Base-by-base conservation (phyloP, 1,140 invertebrate species). In the Lethocerus indicus region DNA sequence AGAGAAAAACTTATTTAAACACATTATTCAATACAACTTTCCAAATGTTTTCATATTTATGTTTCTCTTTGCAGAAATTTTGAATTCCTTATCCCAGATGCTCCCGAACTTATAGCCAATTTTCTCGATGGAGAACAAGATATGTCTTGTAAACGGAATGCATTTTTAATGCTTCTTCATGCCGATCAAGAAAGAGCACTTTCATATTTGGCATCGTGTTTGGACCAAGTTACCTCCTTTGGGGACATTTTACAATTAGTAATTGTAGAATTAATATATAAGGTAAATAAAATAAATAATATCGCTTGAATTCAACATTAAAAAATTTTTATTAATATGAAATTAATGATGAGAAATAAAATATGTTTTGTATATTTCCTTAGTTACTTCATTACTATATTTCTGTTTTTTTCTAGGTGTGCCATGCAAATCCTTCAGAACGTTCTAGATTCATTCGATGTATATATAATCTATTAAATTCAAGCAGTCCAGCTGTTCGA, bases 191-290 rank as follows among this genome's bases (percentile, higher is more conserved):
- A 90, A 57, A 67, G 85, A 44, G 95, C 95, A 9, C 68, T 98
- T 3, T 75, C 83, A 53, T 99, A 98, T 66, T 71, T 99, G 26
- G 83, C 87, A 32, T 84, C 86, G 6, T 93, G 94, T 63, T 79
- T 99, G 40, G 93, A 98, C 64, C 83, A 89, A 67, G 88, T 93
- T 39, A 84, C 87, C 57, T 80, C 78, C 25, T 98, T 99, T 67
- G 93, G 92, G 13, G 95, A 99, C 64, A 98, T 98, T 56, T 67
- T 99, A 6, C 96, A 99, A 64, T 70, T 99, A 32, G 91, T 99
- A 23, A 98, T 98, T 62, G 95, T 99, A 0, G 95, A 99, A 67
- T 72, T 99, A 0, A 98, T 99, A 59, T 98, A 98, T 62, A 98
- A 98, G 77, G 93, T 95, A 60, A 16, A 16, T 43, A 45, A 18